Base-by-base conservation (phyloP, 2,113 vertebrate species). In the Carettochelys insculpta region DNA sequence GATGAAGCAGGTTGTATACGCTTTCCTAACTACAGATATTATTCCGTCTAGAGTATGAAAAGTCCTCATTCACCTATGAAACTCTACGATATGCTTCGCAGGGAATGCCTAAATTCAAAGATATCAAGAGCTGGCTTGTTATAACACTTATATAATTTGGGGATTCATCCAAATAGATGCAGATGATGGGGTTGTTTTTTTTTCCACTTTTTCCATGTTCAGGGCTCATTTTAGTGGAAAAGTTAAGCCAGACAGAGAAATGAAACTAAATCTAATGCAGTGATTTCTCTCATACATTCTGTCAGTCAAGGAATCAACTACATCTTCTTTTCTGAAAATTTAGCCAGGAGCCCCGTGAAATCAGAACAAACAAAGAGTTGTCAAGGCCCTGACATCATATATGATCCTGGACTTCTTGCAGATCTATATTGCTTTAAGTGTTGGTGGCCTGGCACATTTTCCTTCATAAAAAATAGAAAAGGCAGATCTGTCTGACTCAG, bases 151-250 rank as follows among this genome's bases (percentile, higher is more conserved):
- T 38, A 16, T 25, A 53, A 43, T 47, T 34, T 34, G 1, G n/a
- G 2, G 71, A 34, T 11, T 10, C 50, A 71, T 12, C 58, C n/a
- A 6, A 48, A 38, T 31, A 45, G 53, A 45, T 65, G 53, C 13
- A 78, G 34, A 13, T 3, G 25, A 76, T 1, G 1, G n/a, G n/a
- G n/a, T n/a, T n/a, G n/a, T n/a, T n/a, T 2, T 3, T 41, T 80
- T 50, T 88, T 73, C 41, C 19, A 24, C 7, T 9, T 54, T 77
- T 87, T 89, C 29, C 1, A 1, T 45, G 31, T 41, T 41, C n/a
- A 5, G 2, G 12, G 11, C 71, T 85, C 45, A n/a, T 10, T 89
- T 80, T 29, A 85, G 31, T 29, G 83, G 56, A 43, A 41, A 47
- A 52, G 31, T 47, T 75, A 47, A 8, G 19, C 11, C 61, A 77